phyloP scores from a whole-genome alignment of 2,888 invertebrate genomes.

The Eurois occulta region DNA sequence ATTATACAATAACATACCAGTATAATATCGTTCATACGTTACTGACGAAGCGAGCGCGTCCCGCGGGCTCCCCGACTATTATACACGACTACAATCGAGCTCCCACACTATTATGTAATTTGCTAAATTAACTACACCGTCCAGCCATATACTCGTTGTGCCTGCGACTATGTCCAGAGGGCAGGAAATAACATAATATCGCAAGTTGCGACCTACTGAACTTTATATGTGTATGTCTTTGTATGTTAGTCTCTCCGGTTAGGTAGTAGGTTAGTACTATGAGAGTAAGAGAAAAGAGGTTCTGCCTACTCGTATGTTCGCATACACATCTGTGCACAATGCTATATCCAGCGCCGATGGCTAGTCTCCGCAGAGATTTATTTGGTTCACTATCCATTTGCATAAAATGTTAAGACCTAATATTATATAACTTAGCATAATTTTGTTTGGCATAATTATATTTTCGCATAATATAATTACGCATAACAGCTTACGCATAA shows the following conservation, averaged over 20 bases:
- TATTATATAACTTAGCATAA: too few species aligned
- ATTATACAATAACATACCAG: not conserved
- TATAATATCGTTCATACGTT: not conserved
- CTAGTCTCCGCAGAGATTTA: not conserved
- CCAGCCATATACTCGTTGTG: not conserved
- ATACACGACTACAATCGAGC: slow-evolving; percentile 47
- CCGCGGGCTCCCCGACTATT: slow-evolving; percentile 45
- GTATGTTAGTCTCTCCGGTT: not conserved
- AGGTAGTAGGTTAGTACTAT: too few species aligned
- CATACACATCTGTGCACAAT: not conserved
- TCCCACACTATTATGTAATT: slow-evolving; percentile 47
- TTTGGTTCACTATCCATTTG: too few species aligned
- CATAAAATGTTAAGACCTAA: too few species aligned
- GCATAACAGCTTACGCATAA: too few species aligned
- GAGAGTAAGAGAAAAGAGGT: not conserved
- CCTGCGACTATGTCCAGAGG: not conserved
- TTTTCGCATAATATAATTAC: too few species aligned
- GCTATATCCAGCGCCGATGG: not conserved
- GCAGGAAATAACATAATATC: too few species aligned
- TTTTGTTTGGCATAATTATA: too few species aligned
- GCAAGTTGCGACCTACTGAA: not conserved
- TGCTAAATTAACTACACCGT: slow-evolving; percentile 51
- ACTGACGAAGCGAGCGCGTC: slow-evolving; percentile 26
- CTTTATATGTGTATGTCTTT: not conserved
- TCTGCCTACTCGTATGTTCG: not conserved